Evolutionary conservation across 2,888 invertebrate species (phyloP).

Genomic region (Drosophila tripunctata): DNA sequence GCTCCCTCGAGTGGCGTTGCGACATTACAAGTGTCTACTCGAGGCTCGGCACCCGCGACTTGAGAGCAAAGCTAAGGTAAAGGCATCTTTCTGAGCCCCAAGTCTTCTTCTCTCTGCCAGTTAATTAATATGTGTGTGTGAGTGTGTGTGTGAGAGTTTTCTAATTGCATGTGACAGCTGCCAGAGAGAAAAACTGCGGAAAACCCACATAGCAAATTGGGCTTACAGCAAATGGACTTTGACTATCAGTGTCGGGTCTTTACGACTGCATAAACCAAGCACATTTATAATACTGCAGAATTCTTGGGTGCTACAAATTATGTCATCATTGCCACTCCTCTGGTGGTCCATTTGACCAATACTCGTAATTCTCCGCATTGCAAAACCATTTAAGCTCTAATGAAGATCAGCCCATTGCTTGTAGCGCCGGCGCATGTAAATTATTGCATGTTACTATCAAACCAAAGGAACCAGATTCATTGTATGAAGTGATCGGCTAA

Average conservation of each 20-base stretch:
- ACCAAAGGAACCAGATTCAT: neutral
- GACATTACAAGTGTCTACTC: conserved; percentile 64
- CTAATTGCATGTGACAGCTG: conserved; percentile 71
- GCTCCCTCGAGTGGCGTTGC: conserved; percentile 62
- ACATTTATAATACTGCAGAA: conserved; percentile 22
- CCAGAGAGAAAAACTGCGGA: neutral
- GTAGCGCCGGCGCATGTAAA: conserved; percentile 60
- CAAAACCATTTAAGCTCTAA: conserved; percentile 62
- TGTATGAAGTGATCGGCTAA: neutral
- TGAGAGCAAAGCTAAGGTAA: conserved; percentile 30
- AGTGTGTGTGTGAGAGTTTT: conserved; percentile 53
- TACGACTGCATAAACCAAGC: conserved; percentile 49
- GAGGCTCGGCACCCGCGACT: conserved; percentile 32
- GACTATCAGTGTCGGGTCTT: conserved; percentile 21
- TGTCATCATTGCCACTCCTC: conserved; percentile 18
- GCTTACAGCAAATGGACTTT: conserved; percentile 1
- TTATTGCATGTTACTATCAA: conserved; percentile 12
- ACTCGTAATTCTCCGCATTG: conserved; percentile 41
- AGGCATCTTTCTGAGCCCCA: conserved; percentile 45
- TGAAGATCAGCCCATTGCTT: conserved; percentile 74
- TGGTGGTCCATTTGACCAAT: conserved; percentile 38
- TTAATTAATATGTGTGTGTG: conserved; percentile 70
- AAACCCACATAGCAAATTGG: conserved; percentile 1
- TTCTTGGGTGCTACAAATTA: conserved; percentile 24
- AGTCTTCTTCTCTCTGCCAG: conserved; percentile 43